Evolutionary conservation across 1,140 invertebrate genomes (phyloP), one percentile per base, ranked within the genome.

Genomic region (Aphelenchoides besseyi): DNA sequence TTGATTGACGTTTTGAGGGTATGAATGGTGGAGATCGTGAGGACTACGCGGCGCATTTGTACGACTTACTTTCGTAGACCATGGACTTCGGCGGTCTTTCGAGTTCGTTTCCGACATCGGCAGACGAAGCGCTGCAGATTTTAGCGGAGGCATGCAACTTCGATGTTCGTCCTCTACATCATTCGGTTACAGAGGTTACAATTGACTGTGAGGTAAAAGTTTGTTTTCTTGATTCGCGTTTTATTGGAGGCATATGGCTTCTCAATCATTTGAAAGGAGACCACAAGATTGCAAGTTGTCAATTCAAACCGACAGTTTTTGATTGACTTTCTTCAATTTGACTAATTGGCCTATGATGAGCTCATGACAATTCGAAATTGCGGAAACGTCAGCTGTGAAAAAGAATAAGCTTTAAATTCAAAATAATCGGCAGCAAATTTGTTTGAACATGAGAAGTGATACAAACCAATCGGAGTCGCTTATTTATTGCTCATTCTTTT

Each of bases 151-250:
- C 32, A 26, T n/a, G n/a, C 32, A 23, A 26, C 16, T 33, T 66
- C 63, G 26, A 53, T 53, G 63, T 33, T 12, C 63, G 63, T 29
- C 63, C 63, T 23, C 0, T 66, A 16, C 63, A 66, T 32, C 63
- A 66, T 53, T 66, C 63, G 32, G 29, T 66, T 33, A 66, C 63
- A 18, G 63, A 66, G 29, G 36, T 66, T 30, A 66, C 29, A 18
- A 66, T 66, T 32, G 63, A 66, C 29, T 16, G n/a, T 2, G 63
- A 66, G 16, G 63, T 66, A 59, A 59, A n/a, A 18, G n/a, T 59
- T 59, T 59, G 23, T 59, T 59, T 23, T 59, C 26, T 18, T n/a
- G 12, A 12, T 59, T 59, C 3, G 12, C 55, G 28, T 28, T 3
- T 5, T n/a, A 26, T 12, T 32, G 55, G 12, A 28, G 12, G 1